phyloP scores from a whole-genome alignment of 2,797 vertebrate genomes.

The Anableps anableps region DNA sequence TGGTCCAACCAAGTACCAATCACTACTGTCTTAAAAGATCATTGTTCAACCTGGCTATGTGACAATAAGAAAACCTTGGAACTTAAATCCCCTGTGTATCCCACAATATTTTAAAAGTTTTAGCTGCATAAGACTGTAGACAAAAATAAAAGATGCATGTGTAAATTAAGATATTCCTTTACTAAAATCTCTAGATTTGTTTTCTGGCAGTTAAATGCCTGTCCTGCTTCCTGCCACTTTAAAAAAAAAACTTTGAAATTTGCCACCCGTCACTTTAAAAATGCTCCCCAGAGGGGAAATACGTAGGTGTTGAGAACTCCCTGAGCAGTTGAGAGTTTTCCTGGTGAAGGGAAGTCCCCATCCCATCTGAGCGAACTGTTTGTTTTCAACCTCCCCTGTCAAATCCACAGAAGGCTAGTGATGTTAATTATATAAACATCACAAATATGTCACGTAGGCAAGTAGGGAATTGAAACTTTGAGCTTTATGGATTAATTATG shows the following conservation, averaged over 20 bases:
- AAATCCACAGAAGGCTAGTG: slow-evolving; percentile 19
- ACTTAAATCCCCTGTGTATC: background rate
- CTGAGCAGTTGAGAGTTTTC: slow-evolving; percentile 56
- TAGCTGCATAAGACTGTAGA: background rate
- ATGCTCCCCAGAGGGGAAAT: slow-evolving; percentile 54
- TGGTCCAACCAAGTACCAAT: too few species aligned
- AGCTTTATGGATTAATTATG: slow-evolving; percentile 41
- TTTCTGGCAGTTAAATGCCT: slow-evolving; percentile 14
- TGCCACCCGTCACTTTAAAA: slow-evolving; percentile 35
- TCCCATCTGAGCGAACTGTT: slow-evolving; percentile 39
- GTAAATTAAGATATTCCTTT: background rate
- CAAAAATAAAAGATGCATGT: background rate
- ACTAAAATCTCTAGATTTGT: background rate
- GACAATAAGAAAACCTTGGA: background rate
- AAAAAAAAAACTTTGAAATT: slow-evolving; percentile 54
- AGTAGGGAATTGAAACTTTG: slow-evolving; percentile 23
- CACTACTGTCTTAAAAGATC: background rate
- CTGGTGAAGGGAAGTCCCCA: slow-evolving; percentile 47
- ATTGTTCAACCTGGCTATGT: background rate
- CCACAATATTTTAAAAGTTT: background rate
- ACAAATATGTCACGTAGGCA: slow-evolving; percentile 36
- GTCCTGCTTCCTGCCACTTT: slow-evolving; percentile 22
- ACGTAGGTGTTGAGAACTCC: slow-evolving; percentile 60
- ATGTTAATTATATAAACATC: slow-evolving; percentile 44
- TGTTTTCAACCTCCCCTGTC: slow-evolving; percentile 35